Evolutionary conservation across 37 sponge, comb jelly and placozoan species (phyloP).

Genomic region (Cladorhizidae sp.): DNA sequence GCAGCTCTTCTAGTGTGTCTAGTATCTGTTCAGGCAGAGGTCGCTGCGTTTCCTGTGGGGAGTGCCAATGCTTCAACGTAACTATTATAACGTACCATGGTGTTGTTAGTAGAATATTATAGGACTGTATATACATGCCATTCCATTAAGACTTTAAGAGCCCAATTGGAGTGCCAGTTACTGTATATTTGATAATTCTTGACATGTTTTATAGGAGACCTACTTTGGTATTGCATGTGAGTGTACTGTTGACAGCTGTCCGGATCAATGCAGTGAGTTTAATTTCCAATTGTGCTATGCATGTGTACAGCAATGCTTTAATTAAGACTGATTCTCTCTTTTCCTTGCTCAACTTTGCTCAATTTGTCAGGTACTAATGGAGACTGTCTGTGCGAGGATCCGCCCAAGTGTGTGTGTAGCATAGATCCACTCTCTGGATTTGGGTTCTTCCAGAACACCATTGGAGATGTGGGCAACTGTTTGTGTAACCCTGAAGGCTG

Average conservation of each 20-base stretch:
- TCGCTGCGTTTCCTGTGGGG: constrained; percentile 35
- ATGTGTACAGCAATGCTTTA: neutral
- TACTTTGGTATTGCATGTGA: constrained; percentile 59
- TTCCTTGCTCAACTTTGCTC: neutral
- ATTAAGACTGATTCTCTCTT: neutral
- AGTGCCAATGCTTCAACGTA: constrained; percentile 21
- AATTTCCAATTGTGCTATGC: neutral
- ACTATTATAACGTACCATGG: no score
- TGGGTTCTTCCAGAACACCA: neutral
- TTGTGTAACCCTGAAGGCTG: constrained; percentile 5
- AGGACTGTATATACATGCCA: no score
- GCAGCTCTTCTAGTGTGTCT: neutral
- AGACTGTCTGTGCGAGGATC: neutral
- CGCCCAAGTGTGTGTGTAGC: neutral
- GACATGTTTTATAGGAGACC: neutral
- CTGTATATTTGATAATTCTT: neutral
- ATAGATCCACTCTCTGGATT: neutral
- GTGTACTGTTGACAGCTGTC: constrained; percentile 35
- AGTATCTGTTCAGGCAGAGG: constrained; percentile 28
- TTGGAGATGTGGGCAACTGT: neutral
- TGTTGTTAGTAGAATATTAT: neutral
- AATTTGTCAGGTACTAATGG: neutral
- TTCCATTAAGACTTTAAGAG: no score
- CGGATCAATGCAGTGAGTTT: neutral
- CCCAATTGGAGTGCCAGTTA: no score